A percentile compares a stretch with the other conserved stretches of the same genome.
phyloP scores from a whole-genome alignment of 1,140 invertebrate species.

The Sipha flava region DNA sequence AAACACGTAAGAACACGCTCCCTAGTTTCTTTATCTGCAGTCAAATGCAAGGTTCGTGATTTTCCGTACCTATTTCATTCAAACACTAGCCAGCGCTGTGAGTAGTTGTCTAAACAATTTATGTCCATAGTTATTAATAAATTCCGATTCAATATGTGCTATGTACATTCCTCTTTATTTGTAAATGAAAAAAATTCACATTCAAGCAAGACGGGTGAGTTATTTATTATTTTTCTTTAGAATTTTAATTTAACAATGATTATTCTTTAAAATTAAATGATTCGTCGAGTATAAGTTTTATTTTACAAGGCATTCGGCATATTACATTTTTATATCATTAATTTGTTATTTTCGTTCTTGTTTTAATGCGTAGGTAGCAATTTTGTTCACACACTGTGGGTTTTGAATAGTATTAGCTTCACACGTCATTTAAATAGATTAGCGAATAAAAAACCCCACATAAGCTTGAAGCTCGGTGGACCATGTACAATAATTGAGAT shows the following conservation, averaged over 20 bases:
- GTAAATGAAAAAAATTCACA: background rate
- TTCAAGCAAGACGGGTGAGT: background rate
- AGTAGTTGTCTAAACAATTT: background rate
- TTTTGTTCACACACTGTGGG: background rate
- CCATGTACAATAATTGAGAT: background rate
- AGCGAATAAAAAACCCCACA: background rate
- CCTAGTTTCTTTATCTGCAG: background rate
- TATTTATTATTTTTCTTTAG: background rate
- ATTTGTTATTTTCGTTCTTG: background rate
- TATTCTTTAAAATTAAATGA: background rate
- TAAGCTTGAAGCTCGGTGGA: background rate
- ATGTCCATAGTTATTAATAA: background rate
- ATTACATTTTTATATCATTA: background rate
- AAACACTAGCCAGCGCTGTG: background rate
- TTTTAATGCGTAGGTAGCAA: background rate
- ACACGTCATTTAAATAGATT: background rate
- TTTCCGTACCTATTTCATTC: background rate
- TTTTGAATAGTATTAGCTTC: background rate
- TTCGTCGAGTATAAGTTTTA: conserved; percentile 12
- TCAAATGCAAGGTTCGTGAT: background rate
- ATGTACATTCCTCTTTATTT: conserved; percentile 1
- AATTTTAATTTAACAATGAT: background rate
- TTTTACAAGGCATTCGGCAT: conserved; percentile 18
- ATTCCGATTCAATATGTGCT: background rate
- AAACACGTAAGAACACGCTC: background rate